A percentile compares a stretch with the other conserved stretches of the same genome.
Evolutionary conservation across 2,113 vertebrate species (phyloP).

Genomic region (Dicerorhinus sumatrensis): DNA sequence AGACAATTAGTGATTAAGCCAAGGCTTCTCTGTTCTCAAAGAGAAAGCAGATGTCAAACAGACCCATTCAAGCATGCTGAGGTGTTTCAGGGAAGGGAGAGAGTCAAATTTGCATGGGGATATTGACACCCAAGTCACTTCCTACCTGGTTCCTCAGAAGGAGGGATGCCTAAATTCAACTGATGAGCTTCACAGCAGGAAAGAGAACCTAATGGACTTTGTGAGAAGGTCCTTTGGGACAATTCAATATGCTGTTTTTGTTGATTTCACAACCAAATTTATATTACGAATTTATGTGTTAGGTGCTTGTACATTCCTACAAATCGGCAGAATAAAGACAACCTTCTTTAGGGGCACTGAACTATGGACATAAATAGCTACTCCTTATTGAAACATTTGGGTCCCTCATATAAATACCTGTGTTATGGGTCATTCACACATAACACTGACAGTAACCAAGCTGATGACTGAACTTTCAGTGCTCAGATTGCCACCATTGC

Average conservation of each 20-base stretch:
- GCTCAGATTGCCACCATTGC: not conserved
- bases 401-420: not conserved
- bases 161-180: not conserved
- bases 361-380: not conserved
- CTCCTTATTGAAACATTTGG: not conserved
- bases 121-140: not conserved
- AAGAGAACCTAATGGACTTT: not conserved
- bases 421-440: not conserved
- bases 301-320: not conserved
- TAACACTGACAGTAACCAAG: not conserved
- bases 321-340: not conserved
- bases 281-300: not conserved
- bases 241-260: not conserved
- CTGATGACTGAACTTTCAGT: not conserved
- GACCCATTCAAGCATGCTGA: not conserved
- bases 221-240: not conserved
- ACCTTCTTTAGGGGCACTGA: not conserved
- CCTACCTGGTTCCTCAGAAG: not conserved
- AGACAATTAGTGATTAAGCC: not conserved
- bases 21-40: not conserved
- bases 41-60: not conserved
- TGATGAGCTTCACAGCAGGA: not conserved
- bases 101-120: not conserved
- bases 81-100: not conserved
- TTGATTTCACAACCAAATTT: not conserved